These are phyloP conservation scores for Melanostigma gelatinosum DNA, from an alignment of 2,113 vertebrate species.

Conservation along the genomic window DNA sequence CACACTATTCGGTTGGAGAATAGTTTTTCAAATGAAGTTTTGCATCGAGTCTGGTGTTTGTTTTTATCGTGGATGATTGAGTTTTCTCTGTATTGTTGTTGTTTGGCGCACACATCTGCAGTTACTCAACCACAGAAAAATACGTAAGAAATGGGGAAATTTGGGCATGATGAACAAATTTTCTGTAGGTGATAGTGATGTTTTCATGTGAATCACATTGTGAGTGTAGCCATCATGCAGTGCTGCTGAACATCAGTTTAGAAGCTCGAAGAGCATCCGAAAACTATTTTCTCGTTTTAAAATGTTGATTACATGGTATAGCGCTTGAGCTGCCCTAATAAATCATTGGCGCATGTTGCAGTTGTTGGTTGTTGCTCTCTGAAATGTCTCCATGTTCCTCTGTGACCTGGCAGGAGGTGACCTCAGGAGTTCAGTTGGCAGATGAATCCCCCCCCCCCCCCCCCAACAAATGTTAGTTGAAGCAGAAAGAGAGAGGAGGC, in stretches of 20 bases:
- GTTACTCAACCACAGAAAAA: conserved; percentile 70
- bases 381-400: background rate
- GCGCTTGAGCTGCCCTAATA: background rate
- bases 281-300: background rate
- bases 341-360: background rate
- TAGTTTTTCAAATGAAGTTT: conserved; percentile 46
- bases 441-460: background rate
- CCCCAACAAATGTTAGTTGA: background rate
- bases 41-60: conserved; percentile 55
- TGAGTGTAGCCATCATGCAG: background rate
- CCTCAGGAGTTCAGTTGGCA: background rate
- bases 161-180: conserved; percentile 49
- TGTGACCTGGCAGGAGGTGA: background rate
- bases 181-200: conserved; percentile 7
- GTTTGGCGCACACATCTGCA: conserved; percentile 76
- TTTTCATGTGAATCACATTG: conserved; percentile 25
- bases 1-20: background rate
- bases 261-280: background rate
- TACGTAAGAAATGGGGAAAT: conserved; percentile 55
- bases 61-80: conserved; percentile 56
- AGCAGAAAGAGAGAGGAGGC: background rate
- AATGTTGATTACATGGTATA: background rate
- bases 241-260: background rate
- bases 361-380: background rate
- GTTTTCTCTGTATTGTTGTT: conserved; percentile 60